Percentiles rank a stretch among this genome's conserved stretches.
Evolutionary conservation across 2,113 vertebrate species (phyloP).

Genomic region (Variabilichromis moorii): DNA sequence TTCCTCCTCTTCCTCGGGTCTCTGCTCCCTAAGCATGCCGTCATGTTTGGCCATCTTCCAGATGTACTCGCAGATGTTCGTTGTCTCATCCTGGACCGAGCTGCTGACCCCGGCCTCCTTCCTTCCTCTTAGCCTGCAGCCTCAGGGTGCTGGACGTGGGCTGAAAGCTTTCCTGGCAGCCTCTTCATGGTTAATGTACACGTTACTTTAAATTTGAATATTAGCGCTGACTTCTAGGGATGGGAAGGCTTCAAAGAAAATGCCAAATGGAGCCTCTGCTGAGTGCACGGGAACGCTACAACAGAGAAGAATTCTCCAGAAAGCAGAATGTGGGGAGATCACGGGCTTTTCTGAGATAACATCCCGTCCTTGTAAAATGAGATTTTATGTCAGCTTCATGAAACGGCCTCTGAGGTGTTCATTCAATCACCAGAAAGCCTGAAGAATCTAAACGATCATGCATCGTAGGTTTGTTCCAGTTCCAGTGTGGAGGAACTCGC

Average conservation of each 20-base stretch:
- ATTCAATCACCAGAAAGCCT: not conserved
- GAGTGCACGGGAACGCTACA: fast-evolving
- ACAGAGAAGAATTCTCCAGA: fast-evolving
- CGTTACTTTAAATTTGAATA: not conserved
- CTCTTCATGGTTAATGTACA: not conserved
- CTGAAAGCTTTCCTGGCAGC: not conserved
- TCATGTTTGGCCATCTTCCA: not conserved
- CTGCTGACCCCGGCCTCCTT: not conserved
- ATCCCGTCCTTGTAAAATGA: not conserved
- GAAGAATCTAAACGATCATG: not conserved
- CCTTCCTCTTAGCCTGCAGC: not conserved
- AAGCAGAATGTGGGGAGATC: not conserved
- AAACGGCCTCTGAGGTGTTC: fast-evolving
- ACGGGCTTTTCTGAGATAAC: fast-evolving
- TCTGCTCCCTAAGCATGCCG: fast-evolving
- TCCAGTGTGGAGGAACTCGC: not conserved
- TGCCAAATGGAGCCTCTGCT: not conserved
- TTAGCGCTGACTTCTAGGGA: not conserved
- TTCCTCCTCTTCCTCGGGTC: fast-evolving
- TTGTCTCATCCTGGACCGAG: not conserved
- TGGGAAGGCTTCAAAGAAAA: not conserved
- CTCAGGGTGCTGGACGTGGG: not conserved
- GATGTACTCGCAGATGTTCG: not conserved
- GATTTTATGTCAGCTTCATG: not conserved
- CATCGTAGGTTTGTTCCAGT: not conserved